phyloP scores from a whole-genome alignment of 23 tunicate species.

The Styela clava region DNA sequence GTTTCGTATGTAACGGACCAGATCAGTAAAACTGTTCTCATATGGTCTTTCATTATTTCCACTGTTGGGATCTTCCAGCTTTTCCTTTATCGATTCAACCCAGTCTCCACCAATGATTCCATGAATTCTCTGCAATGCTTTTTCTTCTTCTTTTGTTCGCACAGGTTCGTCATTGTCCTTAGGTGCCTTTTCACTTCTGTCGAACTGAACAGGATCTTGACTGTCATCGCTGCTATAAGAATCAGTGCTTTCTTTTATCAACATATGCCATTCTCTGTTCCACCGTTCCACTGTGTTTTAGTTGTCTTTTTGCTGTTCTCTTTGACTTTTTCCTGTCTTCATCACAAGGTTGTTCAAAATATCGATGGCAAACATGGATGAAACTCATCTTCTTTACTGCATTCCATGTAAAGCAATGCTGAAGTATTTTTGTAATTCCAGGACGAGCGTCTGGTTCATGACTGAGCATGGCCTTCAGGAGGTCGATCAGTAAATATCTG shows the following conservation, averaged over 20 bases:
- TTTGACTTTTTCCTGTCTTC: background rate
- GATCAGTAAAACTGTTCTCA: background rate
- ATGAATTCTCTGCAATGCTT: background rate
- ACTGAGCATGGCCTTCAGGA: background rate
- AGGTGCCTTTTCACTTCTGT: too few relatives aligned
- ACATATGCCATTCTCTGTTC: background rate
- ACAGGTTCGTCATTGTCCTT: too few relatives aligned
- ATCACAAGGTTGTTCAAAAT: background rate
- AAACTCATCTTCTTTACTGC: background rate
- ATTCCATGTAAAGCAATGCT: background rate
- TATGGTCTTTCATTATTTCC: background rate
- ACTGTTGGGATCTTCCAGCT: too few relatives aligned
- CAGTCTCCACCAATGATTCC: background rate
- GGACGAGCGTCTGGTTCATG: background rate
- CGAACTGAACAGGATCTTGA: background rate
- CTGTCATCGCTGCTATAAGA: background rate
- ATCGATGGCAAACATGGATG: background rate
- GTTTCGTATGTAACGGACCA: background rate
- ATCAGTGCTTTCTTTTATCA: background rate
- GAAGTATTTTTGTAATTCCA: background rate
- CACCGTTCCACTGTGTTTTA: background rate
- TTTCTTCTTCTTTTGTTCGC: background rate
- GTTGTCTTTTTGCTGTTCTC: too few relatives aligned
- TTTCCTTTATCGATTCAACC: too few relatives aligned
- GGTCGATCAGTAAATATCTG: background rate